Conservation (phyloP, 1,140 invertebrate genomes). For the Chelonus insularis region DNA sequence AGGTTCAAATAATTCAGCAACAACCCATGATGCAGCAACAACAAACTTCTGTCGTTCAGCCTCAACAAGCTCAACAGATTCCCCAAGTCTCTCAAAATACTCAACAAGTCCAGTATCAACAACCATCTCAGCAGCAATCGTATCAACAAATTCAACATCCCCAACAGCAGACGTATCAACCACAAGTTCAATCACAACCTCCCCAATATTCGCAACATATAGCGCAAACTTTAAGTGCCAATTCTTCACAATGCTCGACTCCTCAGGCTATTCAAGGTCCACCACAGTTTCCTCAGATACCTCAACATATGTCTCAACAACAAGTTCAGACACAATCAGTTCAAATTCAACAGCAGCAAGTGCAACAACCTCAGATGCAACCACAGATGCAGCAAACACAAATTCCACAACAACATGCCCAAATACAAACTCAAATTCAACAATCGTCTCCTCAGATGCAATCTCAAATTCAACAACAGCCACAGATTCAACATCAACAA, state of each 20-base stretch:
- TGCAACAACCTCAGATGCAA: constrained; percentile 47
- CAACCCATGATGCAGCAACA: constrained; percentile 52
- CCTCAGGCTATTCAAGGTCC: constrained; percentile 60
- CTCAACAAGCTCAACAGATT: constrained; percentile 62
- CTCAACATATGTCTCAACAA: constrained; percentile 6
- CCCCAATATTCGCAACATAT: constrained; percentile 50
- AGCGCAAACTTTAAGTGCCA: constrained; percentile 48
- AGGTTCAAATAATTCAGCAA: constrained; percentile 54
- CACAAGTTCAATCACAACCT: constrained; percentile 55
- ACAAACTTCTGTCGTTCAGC: constrained; percentile 66
- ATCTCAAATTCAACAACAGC: constrained; percentile 46
- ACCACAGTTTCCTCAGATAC: constrained; percentile 58
- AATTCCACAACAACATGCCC: constrained; percentile 41
- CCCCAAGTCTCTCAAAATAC: constrained; percentile 54
- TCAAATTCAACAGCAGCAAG: constrained; percentile 52
- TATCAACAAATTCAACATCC: constrained; percentile 53
- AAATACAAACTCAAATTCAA: constrained; percentile 31
- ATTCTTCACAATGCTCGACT: constrained; percentile 64
- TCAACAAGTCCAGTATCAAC: constrained; percentile 57
- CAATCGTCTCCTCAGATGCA: constrained; percentile 34
- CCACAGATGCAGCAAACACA: constrained; percentile 44
- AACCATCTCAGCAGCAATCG: constrained; percentile 56
- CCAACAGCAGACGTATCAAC: constrained; percentile 40
- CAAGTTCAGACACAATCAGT: constrained; percentile 50
- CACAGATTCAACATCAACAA: constrained; percentile 41